Percentiles rank a stretch among this genome's conserved stretches.
Conservation (phyloP, 2,888 invertebrate genomes). For the Macaria liturata region DNA sequence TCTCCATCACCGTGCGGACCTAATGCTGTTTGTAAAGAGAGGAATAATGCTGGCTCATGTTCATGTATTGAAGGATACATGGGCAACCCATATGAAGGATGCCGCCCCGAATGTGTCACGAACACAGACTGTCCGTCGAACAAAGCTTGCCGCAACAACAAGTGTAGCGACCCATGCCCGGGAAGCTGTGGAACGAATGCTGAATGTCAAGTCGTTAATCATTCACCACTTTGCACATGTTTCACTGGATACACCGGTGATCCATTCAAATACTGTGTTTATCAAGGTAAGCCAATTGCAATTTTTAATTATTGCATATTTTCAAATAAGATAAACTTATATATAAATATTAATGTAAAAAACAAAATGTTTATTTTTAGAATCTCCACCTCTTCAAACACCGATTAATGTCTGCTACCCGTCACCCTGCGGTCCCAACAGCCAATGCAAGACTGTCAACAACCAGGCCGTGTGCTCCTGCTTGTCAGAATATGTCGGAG, state of each 20-base stretch:
- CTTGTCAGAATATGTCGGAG: conserved; percentile 84
- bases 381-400: conserved; percentile 75
- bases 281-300: conserved; percentile 58
- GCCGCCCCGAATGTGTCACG: conserved; percentile 88
- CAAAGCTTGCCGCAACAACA: conserved; percentile 87
- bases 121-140: conserved; percentile 89
- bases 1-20: conserved; percentile 85
- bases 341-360: too few species aligned
- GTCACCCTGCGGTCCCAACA: conserved; percentile 90
- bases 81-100: conserved; percentile 91
- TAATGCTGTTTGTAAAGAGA: conserved; percentile 85
- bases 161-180: conserved; percentile 90
- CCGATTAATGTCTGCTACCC: conserved; percentile 87
- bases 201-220: conserved; percentile 88
- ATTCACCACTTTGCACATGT: conserved; percentile 88
- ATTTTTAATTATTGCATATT: too few species aligned
- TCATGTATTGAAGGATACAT: conserved; percentile 87
- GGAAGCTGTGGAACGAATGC: conserved; percentile 90
- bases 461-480: conserved; percentile 89
- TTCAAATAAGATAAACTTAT: too few species aligned
- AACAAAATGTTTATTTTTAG: conserved; percentile 42
- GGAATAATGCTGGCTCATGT: conserved; percentile 85
- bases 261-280: conserved; percentile 87
- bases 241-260: conserved; percentile 87
- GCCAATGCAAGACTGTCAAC: conserved; percentile 88